phyloP scores from a whole-genome alignment of 2,113 vertebrate genomes.

The Spermophilus dauricus region DNA sequence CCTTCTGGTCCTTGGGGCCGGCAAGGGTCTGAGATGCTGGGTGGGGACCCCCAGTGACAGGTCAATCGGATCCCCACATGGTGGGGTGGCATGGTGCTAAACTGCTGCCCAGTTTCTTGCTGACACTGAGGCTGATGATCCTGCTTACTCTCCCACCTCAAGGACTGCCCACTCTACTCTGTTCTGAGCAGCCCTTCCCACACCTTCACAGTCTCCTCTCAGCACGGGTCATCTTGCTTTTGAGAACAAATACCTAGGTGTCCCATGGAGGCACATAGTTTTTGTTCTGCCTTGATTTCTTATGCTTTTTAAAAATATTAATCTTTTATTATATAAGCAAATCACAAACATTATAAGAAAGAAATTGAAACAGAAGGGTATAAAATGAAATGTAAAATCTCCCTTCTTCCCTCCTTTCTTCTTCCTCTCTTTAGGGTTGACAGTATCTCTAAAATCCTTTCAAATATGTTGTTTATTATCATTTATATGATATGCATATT shows the following conservation, averaged over 20 bases:
- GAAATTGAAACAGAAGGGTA: neutral
- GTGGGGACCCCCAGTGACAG: neutral
- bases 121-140: fast-evolving
- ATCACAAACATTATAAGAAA: neutral
- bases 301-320: neutral
- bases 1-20: neutral
- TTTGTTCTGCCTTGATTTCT: neutral
- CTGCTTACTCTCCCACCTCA: neutral
- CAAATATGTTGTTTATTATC: neutral
- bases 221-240: neutral
- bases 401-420: neutral
- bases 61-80: neutral
- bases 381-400: neutral
- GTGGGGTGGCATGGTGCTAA: neutral
- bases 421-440: neutral
- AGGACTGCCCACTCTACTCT: fast-evolving
- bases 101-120: neutral
- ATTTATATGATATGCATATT: neutral
- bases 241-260: neutral
- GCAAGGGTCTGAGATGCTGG: neutral
- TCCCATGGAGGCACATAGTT: neutral
- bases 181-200: neutral
- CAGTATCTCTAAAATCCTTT: neutral
- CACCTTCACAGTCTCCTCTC: neutral
- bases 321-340: neutral